phyloP scores from a whole-genome alignment of 2,888 invertebrate species.

The Vanessa cardui region DNA sequence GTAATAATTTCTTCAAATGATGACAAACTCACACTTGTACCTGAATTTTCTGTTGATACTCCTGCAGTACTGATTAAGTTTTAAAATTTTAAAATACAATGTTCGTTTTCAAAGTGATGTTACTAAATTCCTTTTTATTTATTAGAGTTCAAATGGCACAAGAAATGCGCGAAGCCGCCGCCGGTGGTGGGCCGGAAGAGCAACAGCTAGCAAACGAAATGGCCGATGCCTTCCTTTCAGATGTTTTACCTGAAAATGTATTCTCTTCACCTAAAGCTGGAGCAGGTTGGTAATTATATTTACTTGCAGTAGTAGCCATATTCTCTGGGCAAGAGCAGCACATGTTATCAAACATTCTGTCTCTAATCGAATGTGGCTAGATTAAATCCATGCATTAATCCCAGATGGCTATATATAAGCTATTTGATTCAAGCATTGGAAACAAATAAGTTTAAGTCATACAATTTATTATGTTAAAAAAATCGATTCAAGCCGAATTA shows the following conservation, averaged over 20 bases:
- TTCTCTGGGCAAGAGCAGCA: constrained; percentile 81
- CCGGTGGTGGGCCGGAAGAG: constrained; percentile 92
- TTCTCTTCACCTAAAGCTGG: constrained; percentile 99
- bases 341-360: constrained; percentile 60
- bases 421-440: constrained; percentile 80
- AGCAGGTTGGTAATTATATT: constrained; percentile 63
- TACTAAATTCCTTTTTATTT: no score
- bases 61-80: constrained; percentile 74
- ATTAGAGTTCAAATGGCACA: constrained; percentile 97
- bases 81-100: no score
- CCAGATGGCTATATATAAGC: constrained; percentile 70
- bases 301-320: constrained; percentile 55
- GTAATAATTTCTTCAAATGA: constrained; percentile 49
- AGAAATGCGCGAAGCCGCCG: constrained; percentile 98
- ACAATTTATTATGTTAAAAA: no score
- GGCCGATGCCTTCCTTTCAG: constrained; percentile 97
- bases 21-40: constrained; percentile 66
- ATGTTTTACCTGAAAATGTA: constrained; percentile 95
- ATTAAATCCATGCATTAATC: constrained; percentile 77
- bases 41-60: constrained; percentile 68
- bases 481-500: not conserved
- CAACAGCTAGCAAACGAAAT: constrained; percentile 97
- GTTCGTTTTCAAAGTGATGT: no score
- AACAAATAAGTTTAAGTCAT: constrained; percentile 52
- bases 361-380: constrained; percentile 80